Evolutionary conservation across 2,888 invertebrate genomes (phyloP).

Genomic region (Torymus tubicola): DNA sequence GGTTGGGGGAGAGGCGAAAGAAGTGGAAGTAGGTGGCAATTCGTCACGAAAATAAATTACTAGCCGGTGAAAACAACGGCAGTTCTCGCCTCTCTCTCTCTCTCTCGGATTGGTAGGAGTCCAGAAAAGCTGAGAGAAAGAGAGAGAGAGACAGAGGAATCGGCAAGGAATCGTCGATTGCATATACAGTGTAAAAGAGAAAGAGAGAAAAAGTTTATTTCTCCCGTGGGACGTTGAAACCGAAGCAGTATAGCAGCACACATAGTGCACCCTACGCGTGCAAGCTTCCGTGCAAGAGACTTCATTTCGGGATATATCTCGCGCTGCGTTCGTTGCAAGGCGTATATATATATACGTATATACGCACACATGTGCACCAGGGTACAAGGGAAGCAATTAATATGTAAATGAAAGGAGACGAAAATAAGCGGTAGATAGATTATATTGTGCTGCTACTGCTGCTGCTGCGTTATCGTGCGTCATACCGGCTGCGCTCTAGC

Average conservation of each 20-base stretch:
- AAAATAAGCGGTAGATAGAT: conserved; percentile 34
- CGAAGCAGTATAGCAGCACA: neutral
- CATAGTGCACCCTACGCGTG: conserved; percentile 13
- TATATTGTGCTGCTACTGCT: no score
- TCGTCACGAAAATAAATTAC: conserved; percentile 59
- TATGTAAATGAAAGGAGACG: conserved; percentile 51
- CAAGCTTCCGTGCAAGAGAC: neutral
- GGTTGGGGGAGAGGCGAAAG: neutral
- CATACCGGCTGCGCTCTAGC: no score
- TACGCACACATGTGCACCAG: conserved; percentile 19
- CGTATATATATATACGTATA: neutral
- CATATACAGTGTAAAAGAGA: no score
- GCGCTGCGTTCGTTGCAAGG: neutral
- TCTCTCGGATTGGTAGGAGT: conserved; percentile 52
- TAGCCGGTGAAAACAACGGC: conserved; percentile 53
- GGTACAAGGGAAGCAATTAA: conserved; percentile 44
- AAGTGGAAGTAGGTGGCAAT: conserved; percentile 51
- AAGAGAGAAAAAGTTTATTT: conserved; percentile 50
- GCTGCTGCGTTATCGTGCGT: no score
- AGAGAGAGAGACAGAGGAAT: neutral
- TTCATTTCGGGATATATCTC: conserved; percentile 28
- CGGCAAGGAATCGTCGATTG: conserved; percentile 26
- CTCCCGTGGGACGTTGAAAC: conserved; percentile 43
- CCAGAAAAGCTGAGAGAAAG: conserved; percentile 41
- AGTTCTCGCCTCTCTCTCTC: conserved; percentile 57